phyloP scores from a whole-genome alignment of 2,113 vertebrate genomes.

The Chunga burmeisteri region DNA sequence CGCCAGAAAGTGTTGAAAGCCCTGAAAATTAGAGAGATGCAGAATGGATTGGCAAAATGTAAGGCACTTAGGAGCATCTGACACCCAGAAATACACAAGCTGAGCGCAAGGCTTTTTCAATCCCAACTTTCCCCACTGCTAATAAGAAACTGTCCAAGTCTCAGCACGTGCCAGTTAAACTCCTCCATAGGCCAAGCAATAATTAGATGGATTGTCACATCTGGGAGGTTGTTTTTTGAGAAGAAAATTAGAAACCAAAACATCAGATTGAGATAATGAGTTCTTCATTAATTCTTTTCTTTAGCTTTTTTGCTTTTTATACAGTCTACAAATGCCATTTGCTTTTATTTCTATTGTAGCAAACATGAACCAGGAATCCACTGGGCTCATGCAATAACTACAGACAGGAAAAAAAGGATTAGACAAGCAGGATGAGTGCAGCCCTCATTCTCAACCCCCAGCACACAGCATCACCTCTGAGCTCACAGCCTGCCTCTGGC shows the following conservation, averaged over 20 bases:
- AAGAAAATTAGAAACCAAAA: conserved; percentile 47
- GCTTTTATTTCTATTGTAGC: background rate
- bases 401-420: background rate
- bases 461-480: background rate
- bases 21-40: conserved; percentile 66
- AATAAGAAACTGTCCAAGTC: conserved; percentile 30
- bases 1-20: conserved; percentile 55
- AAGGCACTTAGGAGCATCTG: conserved; percentile 59
- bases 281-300: conserved; percentile 43
- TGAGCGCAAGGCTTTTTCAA: background rate
- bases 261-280: conserved; percentile 48
- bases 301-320: background rate
- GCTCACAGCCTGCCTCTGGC: background rate
- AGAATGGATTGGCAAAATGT: conserved; percentile 54
- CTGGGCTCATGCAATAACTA: background rate
- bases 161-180: conserved; percentile 32
- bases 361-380: background rate
- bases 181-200: conserved; percentile 21
- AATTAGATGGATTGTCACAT: conserved; percentile 46
- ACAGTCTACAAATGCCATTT: background rate
- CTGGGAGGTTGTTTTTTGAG: background rate
- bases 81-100: conserved; percentile 31
- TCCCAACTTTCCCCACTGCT: background rate
- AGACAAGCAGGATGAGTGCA: fast-evolving
- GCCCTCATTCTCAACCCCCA: background rate